phyloP scores from a whole-genome alignment of 1,140 invertebrate genomes.

The Anoplolepis gracilipes region DNA sequence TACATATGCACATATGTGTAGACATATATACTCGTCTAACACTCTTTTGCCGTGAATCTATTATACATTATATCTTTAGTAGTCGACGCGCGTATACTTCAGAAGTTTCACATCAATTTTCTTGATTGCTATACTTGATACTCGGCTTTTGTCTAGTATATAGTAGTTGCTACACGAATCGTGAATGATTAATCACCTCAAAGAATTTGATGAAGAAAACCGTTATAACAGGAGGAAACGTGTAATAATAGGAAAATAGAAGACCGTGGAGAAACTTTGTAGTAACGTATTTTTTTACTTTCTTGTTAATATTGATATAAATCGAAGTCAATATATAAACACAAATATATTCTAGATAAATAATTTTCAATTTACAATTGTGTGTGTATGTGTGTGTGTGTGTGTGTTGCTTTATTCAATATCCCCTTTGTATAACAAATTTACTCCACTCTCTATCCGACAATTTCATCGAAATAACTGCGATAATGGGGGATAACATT shows the following conservation, averaged over 20 bases:
- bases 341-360: neutral
- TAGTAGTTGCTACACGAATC: conserved; percentile 4
- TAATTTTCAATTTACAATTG: neutral
- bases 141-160: conserved; percentile 1
- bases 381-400: no score
- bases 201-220: conserved; percentile 43
- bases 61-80: conserved; percentile 13
- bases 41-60: neutral
- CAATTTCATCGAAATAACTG: conserved; percentile 31
- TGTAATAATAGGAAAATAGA: conserved; percentile 18
- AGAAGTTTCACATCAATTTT: conserved; percentile 44
- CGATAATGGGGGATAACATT: conserved; percentile 29
- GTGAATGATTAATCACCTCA: conserved; percentile 49
- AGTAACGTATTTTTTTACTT: neutral
- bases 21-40: neutral
- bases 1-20: neutral
- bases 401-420: neutral
- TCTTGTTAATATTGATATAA: no score
- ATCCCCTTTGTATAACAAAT: neutral
- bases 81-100: conserved; percentile 11
- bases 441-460: neutral
- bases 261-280: neutral
- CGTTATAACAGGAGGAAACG: conserved; percentile 8
- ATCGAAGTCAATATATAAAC: no score
- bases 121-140: conserved; percentile 32